These are phyloP conservation scores for Drosophila nr. perissopoda DNA, from an alignment of 2,888 invertebrate genomes.

Conservation along the genomic window DNA sequence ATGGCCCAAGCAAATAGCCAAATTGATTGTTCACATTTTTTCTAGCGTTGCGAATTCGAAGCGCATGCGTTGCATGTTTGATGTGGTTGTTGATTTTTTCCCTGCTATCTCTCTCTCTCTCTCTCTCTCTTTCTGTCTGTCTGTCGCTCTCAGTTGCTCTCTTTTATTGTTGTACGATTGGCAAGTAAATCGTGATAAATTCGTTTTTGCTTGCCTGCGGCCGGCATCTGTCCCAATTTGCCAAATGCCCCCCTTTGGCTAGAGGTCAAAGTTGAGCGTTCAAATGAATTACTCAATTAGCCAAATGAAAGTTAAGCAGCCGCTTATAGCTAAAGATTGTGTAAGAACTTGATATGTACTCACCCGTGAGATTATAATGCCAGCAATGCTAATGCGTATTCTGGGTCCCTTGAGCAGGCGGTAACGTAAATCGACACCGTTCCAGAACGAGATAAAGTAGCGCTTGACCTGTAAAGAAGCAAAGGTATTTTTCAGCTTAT, in stretches of 20 bases:
- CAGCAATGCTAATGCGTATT: conserved; percentile 96
- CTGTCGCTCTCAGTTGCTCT: background rate
- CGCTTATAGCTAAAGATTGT: conserved; percentile 19
- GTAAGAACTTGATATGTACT: conserved; percentile 83
- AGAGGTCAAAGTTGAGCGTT: conserved; percentile 60
- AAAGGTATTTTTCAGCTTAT: conserved; percentile 9
- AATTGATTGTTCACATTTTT: conserved; percentile 77
- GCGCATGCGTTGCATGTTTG: conserved; percentile 67
- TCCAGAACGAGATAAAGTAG: conserved; percentile 98
- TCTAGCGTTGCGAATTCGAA: conserved; percentile 49
- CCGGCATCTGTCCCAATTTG: conserved; percentile 54
- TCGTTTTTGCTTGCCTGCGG: conserved; percentile 34
- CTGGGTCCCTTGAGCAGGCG: conserved; percentile 95
- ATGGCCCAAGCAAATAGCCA: conserved; percentile 60
- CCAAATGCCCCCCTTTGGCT: conserved; percentile 38
- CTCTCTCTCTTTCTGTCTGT: background rate
- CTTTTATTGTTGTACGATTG: conserved; percentile 12
- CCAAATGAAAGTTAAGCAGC: conserved; percentile 40
- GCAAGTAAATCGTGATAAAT: conserved; percentile 65
- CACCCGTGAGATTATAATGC: conserved; percentile 97
- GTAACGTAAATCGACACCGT: conserved; percentile 96
- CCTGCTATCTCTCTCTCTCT: background rate
- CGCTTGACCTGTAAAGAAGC: conserved; percentile 90
- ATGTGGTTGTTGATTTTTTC: background rate
- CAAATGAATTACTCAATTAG: conserved; percentile 70